Percentiles rank a stretch among this genome's conserved stretches.
Evolutionary conservation across 2,113 vertebrate genomes (phyloP).

Genomic region (Corynorhinus townsendii): DNA sequence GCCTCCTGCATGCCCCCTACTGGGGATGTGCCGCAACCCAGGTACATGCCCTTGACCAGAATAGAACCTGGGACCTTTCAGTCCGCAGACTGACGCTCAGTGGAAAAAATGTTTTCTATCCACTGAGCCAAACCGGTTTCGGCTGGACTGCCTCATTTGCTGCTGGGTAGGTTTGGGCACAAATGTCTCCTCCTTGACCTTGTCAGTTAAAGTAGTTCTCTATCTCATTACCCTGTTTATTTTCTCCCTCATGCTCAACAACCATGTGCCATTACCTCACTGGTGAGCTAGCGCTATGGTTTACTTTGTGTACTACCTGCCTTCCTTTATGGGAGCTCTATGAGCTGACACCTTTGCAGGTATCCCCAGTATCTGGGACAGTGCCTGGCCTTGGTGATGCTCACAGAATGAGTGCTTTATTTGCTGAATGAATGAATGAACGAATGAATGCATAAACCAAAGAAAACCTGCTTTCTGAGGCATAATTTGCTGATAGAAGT

Average conservation of each 20-base stretch:
- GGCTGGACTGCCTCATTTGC: neutral
- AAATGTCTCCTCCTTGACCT: neutral
- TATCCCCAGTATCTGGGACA: neutral
- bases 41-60: too few species aligned
- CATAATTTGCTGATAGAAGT: neutral
- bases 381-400: neutral
- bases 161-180: neutral
- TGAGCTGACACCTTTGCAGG: neutral
- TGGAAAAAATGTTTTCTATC: too few species aligned
- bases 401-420: neutral
- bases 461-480: neutral
- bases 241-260: neutral
- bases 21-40: too few species aligned
- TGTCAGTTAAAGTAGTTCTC: neutral
- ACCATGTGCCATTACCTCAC: accelerated
- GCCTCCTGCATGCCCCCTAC: too few species aligned
- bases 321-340: neutral
- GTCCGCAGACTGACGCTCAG: too few species aligned
- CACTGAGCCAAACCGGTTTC: too few species aligned
- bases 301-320: neutral
- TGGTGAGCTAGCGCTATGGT: neutral
- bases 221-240: neutral
- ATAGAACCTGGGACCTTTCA: too few species aligned
- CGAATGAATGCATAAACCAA: neutral
- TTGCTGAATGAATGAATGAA: neutral